These are phyloP conservation scores for Sakesphorus luctuosus DNA, from an alignment of 2,113 vertebrate genomes.

Conservation along the genomic window DNA sequence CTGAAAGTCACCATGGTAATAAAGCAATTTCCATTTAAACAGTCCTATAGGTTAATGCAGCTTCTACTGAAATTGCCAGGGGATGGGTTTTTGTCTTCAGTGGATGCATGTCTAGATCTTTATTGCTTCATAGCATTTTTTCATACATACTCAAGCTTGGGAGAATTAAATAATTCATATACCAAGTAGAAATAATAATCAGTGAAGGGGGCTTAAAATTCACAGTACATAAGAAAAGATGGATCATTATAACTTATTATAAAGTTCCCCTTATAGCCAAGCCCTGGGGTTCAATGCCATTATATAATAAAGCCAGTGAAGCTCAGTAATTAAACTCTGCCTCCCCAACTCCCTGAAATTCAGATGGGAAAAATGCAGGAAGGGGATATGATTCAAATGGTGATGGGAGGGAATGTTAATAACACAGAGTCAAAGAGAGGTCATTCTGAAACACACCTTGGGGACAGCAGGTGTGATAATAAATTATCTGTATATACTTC, in stretches of 20 bases:
- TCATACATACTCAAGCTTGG: neutral
- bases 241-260: neutral
- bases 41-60: neutral
- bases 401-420: constrained; percentile 21
- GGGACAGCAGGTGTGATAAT: constrained; percentile 27
- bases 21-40: neutral
- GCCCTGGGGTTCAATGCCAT: neutral
- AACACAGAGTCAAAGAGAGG: neutral
- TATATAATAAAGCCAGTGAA: constrained; percentile 13
- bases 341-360: constrained; percentile 1
- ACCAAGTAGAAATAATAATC: neutral
- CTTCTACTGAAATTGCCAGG: neutral
- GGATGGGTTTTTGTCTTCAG: neutral
- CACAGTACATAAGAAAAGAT: neutral
- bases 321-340: neutral
- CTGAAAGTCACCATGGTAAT: neutral
- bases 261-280: neutral
- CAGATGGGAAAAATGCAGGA: constrained; percentile 4
- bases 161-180: constrained; percentile 8
- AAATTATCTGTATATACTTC: constrained; percentile 7
- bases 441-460: constrained; percentile 29
- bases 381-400: constrained; percentile 1
- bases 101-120: neutral
- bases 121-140: neutral
- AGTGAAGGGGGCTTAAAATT: neutral